Percentiles rank a stretch among this genome's conserved stretches.
These are phyloP conservation scores for Pocillopora meandrina DNA, from an alignment of 92 coral and sea anemone genomes.

Conservation along the genomic window DNA sequence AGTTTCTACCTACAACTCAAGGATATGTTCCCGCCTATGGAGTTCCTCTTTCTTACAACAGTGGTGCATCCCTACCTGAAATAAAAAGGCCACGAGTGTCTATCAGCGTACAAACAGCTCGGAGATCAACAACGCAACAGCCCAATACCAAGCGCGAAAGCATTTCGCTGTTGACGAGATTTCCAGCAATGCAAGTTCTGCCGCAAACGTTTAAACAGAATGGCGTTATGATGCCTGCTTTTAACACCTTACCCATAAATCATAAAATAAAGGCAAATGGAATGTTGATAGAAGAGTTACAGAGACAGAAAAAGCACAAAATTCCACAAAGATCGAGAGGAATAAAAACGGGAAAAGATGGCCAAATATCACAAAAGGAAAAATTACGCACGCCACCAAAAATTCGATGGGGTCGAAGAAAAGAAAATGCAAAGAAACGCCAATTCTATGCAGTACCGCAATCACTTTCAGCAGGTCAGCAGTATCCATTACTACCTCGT, in stretches of 20 bases:
- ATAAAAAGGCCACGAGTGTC: conserved; percentile 24
- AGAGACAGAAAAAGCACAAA: conserved; percentile 53
- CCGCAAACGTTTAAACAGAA: conserved; percentile 81
- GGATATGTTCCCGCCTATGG: background rate
- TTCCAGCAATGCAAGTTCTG: conserved; percentile 89
- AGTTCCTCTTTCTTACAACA: background rate
- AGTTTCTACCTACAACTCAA: conserved; percentile 4
- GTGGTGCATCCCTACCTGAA: background rate
- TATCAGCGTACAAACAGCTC: conserved; percentile 30
- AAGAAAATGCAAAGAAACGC: conserved; percentile 41
- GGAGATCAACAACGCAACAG: conserved; percentile 18
- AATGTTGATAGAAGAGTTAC: conserved; percentile 68
- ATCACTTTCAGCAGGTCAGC: conserved; percentile 36
- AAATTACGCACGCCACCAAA: background rate
- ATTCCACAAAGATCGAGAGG: conserved; percentile 43
- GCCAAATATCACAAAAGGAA: background rate
- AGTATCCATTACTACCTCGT: conserved; percentile 16
- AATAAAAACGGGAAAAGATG: conserved; percentile 5
- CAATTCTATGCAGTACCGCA: conserved; percentile 33
- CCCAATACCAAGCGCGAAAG: conserved; percentile 52
- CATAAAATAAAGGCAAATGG: conserved; percentile 62
- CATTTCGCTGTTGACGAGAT: conserved; percentile 71
- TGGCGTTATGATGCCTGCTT: conserved; percentile 72
- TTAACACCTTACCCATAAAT: conserved; percentile 59
- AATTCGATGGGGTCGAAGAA: background rate